Conservation (phyloP, 2,113 vertebrate species). For the Mustela lutreola region DNA sequence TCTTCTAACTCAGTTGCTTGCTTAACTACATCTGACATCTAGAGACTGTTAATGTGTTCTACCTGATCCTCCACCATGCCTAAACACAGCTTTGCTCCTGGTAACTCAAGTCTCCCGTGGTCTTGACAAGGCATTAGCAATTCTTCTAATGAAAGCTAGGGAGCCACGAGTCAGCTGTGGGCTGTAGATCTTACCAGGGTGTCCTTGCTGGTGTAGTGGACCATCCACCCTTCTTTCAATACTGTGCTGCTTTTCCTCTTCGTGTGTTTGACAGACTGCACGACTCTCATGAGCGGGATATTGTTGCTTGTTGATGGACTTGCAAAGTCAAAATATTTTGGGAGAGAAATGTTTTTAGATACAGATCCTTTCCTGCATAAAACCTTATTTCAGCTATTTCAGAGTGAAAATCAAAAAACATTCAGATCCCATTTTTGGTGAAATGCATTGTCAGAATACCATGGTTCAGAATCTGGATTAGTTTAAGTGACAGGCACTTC, state of each 20-base stretch:
- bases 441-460: not conserved
- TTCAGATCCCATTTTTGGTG: not conserved
- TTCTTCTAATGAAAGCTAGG: not conserved
- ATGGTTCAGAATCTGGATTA: not conserved
- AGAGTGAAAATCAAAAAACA: conserved; percentile 47
- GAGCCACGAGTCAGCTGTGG: not conserved
- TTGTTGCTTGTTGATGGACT: conserved; percentile 97
- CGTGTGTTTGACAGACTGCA: conserved; percentile 97
- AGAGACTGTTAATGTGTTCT: not conserved
- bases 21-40: not conserved
- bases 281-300: conserved; percentile 98
- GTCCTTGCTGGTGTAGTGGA: conserved; percentile 98
- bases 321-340: conserved; percentile 83
- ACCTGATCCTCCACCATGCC: not conserved
- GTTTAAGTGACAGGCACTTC: not conserved
- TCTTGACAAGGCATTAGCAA: not conserved
- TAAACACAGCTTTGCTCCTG: not conserved
- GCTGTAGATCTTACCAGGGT: conserved; percentile 90
- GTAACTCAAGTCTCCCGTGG: not conserved
- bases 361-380: conserved; percentile 37
- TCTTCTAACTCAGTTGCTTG: not conserved
- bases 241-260: conserved; percentile 97
- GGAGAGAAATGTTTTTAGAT: conserved; percentile 55
- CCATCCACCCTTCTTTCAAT: conserved; percentile 98
- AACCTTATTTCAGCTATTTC: conserved; percentile 24